Conservation (phyloP, 2,888 invertebrate genomes). For the Tenthredo distinguenda region DNA sequence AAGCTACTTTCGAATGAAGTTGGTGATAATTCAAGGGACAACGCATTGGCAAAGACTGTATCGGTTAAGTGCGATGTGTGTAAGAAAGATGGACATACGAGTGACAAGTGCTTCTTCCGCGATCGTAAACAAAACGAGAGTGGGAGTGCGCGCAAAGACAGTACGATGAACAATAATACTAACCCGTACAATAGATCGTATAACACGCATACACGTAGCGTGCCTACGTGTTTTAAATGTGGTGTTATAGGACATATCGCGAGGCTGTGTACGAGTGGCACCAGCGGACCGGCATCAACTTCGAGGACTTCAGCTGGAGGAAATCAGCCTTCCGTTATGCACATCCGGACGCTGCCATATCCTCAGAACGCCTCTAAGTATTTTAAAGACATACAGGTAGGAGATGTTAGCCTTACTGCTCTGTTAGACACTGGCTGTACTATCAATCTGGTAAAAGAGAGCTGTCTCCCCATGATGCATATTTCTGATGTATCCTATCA, state of each 20-base stretch:
- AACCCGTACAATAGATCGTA: background rate
- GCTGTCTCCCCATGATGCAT: background rate
- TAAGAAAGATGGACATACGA: conserved; percentile 8
- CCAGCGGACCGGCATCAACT: background rate
- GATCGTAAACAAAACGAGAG: background rate
- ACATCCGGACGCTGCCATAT: background rate
- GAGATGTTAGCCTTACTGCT: background rate
- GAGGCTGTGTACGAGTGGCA: background rate
- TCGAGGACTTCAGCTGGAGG: background rate
- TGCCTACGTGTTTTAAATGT: conserved; percentile 18
- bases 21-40: conserved; percentile 3
- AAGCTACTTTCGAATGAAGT: conserved; percentile 15
- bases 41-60: background rate
- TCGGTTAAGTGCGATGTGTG: background rate
- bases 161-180: background rate
- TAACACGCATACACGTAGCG: background rate
- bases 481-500: background rate
- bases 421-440: background rate
- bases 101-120: background rate
- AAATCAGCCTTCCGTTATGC: background rate
- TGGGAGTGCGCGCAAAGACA: background rate
- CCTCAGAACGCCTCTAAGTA: conserved; percentile 11
- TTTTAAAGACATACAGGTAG: background rate
- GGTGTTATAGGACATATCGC: background rate
- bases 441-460: background rate